Evolutionary conservation across 2,113 vertebrate species (phyloP), one percentile per base, ranked within the genome.

Genomic region (Oryzias celebensis): DNA sequence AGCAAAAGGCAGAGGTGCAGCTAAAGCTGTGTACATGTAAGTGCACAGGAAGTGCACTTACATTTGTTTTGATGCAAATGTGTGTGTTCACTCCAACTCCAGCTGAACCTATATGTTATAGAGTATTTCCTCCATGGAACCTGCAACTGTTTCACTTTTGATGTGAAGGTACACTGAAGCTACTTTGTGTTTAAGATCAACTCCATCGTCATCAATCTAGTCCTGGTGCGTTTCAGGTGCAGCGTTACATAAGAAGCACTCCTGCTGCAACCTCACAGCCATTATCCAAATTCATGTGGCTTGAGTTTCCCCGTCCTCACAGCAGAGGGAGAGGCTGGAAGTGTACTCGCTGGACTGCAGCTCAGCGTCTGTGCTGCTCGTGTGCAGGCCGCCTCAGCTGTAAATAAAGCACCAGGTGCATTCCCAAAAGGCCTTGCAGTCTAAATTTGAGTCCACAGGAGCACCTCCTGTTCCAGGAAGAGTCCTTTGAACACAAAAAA

Each of bases 251-350:
- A 63, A 61, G 44, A 22, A 17, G 24, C 64, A 16, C 28, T 51
- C 50, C 31, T 42, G 53, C 18, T 28, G 31, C 20, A 62, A 41
- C 50, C 60, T 71, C 53, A 24, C 52, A 67, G 41, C 55, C 63
- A 57, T 71, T 66, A 81, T 81, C 66, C 60, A 82, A 82, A 80
- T 80, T 16, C 23, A 7, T 17, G 50, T 28, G 58, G 70, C 61
- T 82, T 57, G 43, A 44, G 28, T 69, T 72, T 70, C 52, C 71
- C 51, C n/a, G 43, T 51, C 48, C 36, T 8, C n/a, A 55, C 56
- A 54, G 1, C 68, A 18, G 58, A 46, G 47, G 42, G 18, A n/a
- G 14, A 28, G 23, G 49, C 63, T 53, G 31, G 14, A 59, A 12
- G 43, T 50, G 7, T 36, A 60, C 26, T 70, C 81, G 57, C 61